Conservation (phyloP, 2,888 invertebrate genomes). For the Parthenolecanium corni region DNA sequence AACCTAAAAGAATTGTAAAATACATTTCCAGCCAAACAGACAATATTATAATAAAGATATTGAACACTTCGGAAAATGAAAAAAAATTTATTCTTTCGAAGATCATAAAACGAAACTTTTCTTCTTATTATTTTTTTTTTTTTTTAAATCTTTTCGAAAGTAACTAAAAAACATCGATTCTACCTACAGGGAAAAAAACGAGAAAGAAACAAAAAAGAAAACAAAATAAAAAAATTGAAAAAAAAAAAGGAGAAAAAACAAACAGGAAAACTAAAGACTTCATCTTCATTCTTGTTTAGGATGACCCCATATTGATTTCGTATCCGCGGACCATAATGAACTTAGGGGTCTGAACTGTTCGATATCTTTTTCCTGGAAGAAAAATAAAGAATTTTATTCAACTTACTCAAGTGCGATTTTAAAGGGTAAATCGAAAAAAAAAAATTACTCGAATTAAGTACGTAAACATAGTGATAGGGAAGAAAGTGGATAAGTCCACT, state of each 20-base stretch:
- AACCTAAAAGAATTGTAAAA: too few species aligned
- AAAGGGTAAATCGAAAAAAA: too few species aligned
- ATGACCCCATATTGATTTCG: constrained; percentile 21
- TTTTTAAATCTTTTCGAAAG: neutral
- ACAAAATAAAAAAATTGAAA: constrained; percentile 4
- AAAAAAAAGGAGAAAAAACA: neutral
- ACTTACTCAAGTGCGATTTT: too few species aligned
- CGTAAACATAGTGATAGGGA: too few species aligned
- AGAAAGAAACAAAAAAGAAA: neutral
- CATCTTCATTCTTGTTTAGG: constrained; percentile 16
- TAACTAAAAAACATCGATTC: constrained; percentile 6
- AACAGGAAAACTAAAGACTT: neutral
- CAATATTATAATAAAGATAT: too few species aligned
- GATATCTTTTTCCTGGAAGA: constrained; percentile 14
- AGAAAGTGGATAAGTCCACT: too few species aligned
- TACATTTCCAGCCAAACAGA: too few species aligned
- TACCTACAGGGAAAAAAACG: constrained; percentile 17
- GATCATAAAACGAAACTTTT: neutral
- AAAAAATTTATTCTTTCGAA: constrained; percentile 7
- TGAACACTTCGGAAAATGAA: constrained; percentile 6
- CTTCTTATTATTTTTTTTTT: too few species aligned
- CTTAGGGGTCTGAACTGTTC: constrained; percentile 18
- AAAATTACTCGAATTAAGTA: too few species aligned
- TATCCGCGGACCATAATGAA: constrained; percentile 14
- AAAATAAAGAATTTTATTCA: too few species aligned